Base-by-base conservation (phyloP, 1,140 invertebrate genomes). In the Saccostrea glomerata region DNA sequence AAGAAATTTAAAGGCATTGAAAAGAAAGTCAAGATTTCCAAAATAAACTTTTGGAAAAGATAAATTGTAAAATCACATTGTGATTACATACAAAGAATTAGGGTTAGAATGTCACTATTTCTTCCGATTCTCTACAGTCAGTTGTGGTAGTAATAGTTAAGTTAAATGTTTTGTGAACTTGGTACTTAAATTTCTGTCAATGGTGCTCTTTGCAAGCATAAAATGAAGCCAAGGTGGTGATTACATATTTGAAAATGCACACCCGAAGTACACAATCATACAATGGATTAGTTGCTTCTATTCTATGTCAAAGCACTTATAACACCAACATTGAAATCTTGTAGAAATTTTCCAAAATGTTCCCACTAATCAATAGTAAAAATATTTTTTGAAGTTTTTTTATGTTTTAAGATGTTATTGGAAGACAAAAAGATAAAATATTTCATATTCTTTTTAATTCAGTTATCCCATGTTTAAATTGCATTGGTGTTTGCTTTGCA, bases 151-250 rank as follows among this genome's bases (percentile, higher is more conserved):
- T 30, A 36, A 25, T 23, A 5, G 30, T 47, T 77, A 77, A 77
- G n/a, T 20, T 20, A 77, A 77, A 77, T 36, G 30, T 25, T 77
- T 30, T 77, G 70, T 77, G 70, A 36, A 36, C 70, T 36, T 25
- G 30, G 30, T 36, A 36, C 30, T 36, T 36, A 36, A 77, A 40
- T 7, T 47, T 77, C 70, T 25, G 70, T 77, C 70, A 77, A 77
- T 77, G 30, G 70, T 77, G 70, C 70, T 77, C 70, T 77, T 73
- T 77, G 70, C 70, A 77, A 77, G 70, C 70, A 77, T 77, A 77
- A 73, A 77, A 77, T 36, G 30, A 77, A 77, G 70, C 70, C 70
- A 77, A 77, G 70, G 70, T 77, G 70, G 25, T 77, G 70, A 17
- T 77, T 77, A 77, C 25, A 77, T 6, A 77, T 77, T 77, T 77